Evolutionary conservation across 2,113 vertebrate genomes (phyloP).

Genomic region (Tupaia tana): DNA sequence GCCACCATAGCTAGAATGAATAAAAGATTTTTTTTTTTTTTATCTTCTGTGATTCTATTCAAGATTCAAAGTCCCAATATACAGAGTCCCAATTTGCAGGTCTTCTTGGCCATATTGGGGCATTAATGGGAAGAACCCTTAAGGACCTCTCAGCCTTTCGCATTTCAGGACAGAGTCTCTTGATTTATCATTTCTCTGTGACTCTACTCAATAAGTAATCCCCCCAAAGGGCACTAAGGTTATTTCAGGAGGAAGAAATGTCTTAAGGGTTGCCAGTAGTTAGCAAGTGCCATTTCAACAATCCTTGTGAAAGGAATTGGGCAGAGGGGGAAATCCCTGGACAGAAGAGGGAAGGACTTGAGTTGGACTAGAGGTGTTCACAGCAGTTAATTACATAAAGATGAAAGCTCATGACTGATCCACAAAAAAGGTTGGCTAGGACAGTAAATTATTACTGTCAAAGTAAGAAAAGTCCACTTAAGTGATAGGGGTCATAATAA

Average conservation of each 20-base stretch:
- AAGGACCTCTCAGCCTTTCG: not conserved
- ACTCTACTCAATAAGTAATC: not conserved
- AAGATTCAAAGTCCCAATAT: not conserved
- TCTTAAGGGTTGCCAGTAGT: not conserved
- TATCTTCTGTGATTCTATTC: not conserved
- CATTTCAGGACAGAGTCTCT: not conserved
- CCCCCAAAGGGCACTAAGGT: not conserved
- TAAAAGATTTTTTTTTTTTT: not conserved
- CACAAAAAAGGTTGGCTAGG: not conserved
- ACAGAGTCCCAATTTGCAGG: not conserved
- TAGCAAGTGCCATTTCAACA: not conserved
- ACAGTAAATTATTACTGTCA: not conserved
- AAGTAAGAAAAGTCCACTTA: not conserved
- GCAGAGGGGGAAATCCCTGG: not conserved
- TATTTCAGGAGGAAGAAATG: not conserved
- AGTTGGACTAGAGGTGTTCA: not conserved
- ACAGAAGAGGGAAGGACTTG: not conserved
- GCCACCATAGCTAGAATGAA: not conserved
- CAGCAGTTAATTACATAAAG: not conserved
- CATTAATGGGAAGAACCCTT: not conserved
- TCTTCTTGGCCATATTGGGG: not conserved
- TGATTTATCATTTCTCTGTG: not conserved
- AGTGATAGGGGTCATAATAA: not conserved
- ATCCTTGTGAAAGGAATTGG: slow-evolving; percentile 25
- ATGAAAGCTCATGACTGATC: not conserved